Conservation (phyloP, 2,113 vertebrate species). For the Irena cyanogastra region DNA sequence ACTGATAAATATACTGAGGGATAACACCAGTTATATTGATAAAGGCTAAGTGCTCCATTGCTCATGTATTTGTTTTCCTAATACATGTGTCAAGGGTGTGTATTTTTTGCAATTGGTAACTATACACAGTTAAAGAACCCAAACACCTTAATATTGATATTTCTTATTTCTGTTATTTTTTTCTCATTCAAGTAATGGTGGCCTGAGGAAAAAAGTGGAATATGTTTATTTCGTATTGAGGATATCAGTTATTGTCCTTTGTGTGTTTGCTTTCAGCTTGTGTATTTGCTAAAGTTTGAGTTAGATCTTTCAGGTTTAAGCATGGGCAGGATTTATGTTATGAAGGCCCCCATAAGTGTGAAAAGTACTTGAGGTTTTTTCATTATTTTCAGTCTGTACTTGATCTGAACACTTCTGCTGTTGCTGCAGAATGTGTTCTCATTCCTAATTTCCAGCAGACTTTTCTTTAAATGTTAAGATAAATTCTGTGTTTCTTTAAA, state of each 20-base stretch:
- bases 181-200: neutral
- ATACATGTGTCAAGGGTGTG: fast-evolving
- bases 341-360: neutral
- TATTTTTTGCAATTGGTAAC: neutral
- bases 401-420: neutral
- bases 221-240: neutral
- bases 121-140: neutral
- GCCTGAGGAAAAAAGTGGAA: neutral
- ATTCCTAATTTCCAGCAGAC: neutral
- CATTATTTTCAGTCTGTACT: neutral
- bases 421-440: neutral
- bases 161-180: neutral
- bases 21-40: neutral
- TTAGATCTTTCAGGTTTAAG: neutral
- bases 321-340: neutral
- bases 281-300: neutral
- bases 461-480: neutral
- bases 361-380: neutral
- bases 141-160: neutral
- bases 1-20: neutral
- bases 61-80: neutral
- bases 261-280: neutral
- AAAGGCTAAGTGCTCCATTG: neutral
- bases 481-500: neutral
- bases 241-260: neutral